Base-by-base conservation (phyloP, 2,888 invertebrate genomes). In the Brachycybe producta region DNA sequence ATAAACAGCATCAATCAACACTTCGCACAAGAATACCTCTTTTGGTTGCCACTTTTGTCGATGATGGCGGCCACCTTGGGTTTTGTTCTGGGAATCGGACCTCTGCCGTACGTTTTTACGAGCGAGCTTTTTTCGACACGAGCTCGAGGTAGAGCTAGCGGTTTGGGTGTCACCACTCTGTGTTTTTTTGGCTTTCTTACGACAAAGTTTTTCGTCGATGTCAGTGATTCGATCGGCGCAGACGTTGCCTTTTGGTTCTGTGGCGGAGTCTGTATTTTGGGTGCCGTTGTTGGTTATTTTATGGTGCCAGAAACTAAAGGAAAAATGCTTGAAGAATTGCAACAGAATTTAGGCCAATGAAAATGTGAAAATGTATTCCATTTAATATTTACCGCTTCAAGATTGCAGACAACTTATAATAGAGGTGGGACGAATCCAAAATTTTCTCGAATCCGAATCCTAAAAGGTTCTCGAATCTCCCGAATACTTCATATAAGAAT, bases 181-280 rank as follows among this genome's bases (percentile, higher is more conserved):
- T 19, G 44, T 2, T 15, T 15, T 8, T 44, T 44, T n/a, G 76
- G 80, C 2, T 85, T 85, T 61, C 76, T 84, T 32, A 82, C 84
- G 24, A 85, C 86, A 17, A 86, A 86, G 65, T 84, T 84, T 3
- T 86, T 85, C 65, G 80, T 84, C 54, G 85, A 86, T 66, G 83
- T 86, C 62, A 78, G 2, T 55, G 64, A 63, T 0, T 67, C 70
- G 1, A 69, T 80, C 11, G 80, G 81, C 1, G 67, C 72, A 13
- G 76, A 76, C 59, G 74, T 75, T 47, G 80, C 83, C 38, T 38
- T 38, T 17, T 38, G 7, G 8, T 7, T 17, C 13, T 15, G n/a
- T 8, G 38, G n/a, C 15, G 38, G n/a, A 11, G 8, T 38, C 15
- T 11, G n/a, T 17, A 13, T 38, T 8, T 17, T 38, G 7, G 38